Conservation (phyloP, 2,113 vertebrate species). For the Sphaerodactylus townsendi region DNA sequence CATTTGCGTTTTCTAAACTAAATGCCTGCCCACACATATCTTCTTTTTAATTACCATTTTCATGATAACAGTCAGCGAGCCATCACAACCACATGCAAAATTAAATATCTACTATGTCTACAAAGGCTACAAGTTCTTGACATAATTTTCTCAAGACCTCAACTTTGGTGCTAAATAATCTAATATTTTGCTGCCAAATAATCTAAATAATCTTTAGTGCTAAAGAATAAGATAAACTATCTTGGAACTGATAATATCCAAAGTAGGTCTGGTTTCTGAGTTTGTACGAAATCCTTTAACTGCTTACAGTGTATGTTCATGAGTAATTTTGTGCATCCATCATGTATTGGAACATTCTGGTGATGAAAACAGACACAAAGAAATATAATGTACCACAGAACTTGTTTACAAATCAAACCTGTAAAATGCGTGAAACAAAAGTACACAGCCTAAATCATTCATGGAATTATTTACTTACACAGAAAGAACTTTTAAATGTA, state of each 20-base stretch:
- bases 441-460: neutral
- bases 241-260: slow-evolving; percentile 12
- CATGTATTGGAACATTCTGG: neutral
- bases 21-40: neutral
- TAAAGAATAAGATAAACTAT: slow-evolving; percentile 11
- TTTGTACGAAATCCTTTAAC: neutral
- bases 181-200: too few relatives aligned
- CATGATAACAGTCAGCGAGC: too few relatives aligned
- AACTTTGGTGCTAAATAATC: slow-evolving; percentile 5
- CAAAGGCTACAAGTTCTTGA: neutral
- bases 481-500: neutral
- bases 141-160: neutral
- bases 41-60: too few relatives aligned
- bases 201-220: neutral
- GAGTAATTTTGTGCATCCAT: slow-evolving; percentile 9
- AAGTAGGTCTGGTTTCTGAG: neutral
- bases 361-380: slow-evolving; percentile 15
- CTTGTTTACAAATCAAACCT: neutral
- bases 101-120: slow-evolving; percentile 4
- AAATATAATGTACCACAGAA: neutral
- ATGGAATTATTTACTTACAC: neutral
- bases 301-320: neutral
- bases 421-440: neutral
- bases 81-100: neutral
- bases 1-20: neutral